Base-by-base conservation (phyloP, 2,888 invertebrate species). In the Rhagophthalmus giganteus region DNA sequence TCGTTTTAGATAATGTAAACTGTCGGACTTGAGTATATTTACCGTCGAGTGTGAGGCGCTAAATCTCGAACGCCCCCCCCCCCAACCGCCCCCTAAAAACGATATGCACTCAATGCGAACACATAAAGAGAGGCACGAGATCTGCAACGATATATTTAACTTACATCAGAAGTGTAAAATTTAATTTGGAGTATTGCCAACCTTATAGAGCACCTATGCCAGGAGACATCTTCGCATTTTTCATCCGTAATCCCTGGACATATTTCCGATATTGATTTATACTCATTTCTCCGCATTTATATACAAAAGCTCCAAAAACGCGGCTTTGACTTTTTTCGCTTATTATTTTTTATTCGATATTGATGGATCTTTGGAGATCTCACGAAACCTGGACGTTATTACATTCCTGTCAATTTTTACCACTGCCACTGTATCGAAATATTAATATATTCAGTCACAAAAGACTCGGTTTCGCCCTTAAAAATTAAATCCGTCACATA, bases 131-230 rank as follows among this genome's bases (percentile, higher is more conserved):
- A 7, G 3, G 7, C 20, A n/a, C n/a, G 30, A 37, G 28, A 41
- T 41, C 46, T 41, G 41, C 47, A 47, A 53, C 38, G 48, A 53
- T 44, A 53, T 40, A 53, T 51, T 48, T 48, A 48, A 41, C 42
- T 37, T 46, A 53, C 42, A 53, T 48, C 40, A 57, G 42, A 59
- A 59, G 56, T 59, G 56, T 52, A 50, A 57, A 54, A 58, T 57
- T 59, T 57, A 57, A 57, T 59, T 59, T 59, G 59, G 59, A 54
- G 32, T 32, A 15, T 45, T 52, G 52, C 59, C 59, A 59, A 57
- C 37, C 37, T 41, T 44, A 35, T 53, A 45, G 49, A 49, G 57
- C 54, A 53, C 53, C 59, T 49, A 54, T 57, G 57, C 62, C 55
- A 57, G 59, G 63, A 63, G 42, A 48, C 47, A 53, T 53, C 42